These are phyloP conservation scores for Anthonomus grandis DNA, from an alignment of 1,140 invertebrate genomes.

Conservation along the genomic window DNA sequence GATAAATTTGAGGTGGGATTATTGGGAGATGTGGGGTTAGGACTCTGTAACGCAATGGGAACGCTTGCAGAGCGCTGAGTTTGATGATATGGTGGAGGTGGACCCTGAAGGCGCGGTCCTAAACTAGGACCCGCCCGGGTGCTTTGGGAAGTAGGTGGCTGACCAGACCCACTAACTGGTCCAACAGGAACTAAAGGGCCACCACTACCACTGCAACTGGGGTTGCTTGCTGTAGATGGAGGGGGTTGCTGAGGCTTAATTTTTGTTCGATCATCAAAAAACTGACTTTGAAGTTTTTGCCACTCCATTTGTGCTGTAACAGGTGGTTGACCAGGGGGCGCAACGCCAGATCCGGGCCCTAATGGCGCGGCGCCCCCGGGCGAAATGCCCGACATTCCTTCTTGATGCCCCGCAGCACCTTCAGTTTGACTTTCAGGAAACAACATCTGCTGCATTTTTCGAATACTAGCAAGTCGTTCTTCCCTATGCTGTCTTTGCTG, in stretches of 20 bases:
- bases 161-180: conserved; percentile 27
- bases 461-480: conserved; percentile 84
- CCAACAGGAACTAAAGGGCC: conserved; percentile 36
- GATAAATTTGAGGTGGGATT: conserved; percentile 70
- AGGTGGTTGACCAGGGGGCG: conserved; percentile 46
- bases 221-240: conserved; percentile 32
- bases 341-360: conserved; percentile 16
- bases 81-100: conserved; percentile 82
- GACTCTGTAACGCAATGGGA: conserved; percentile 72
- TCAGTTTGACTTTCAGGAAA: conserved; percentile 72
- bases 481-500: conserved; percentile 92
- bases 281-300: conserved; percentile 84
- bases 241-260: conserved; percentile 44
- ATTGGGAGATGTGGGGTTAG: conserved; percentile 67
- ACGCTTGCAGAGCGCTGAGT: conserved; percentile 79
- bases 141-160: conserved; percentile 17
- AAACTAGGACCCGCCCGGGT: conserved; percentile 51
- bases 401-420: conserved; percentile 32
- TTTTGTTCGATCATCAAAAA: conserved; percentile 64
- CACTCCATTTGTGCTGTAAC: conserved; percentile 70
- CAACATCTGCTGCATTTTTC: conserved; percentile 89
- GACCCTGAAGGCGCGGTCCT: conserved; percentile 69
- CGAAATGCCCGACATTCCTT: conserved; percentile 42
- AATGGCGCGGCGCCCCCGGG: conserved; percentile 26
- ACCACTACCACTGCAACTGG: conserved; percentile 12